Evolutionary conservation across 1,140 invertebrate genomes (phyloP), one percentile per base, ranked within the genome.

Genomic region (Diorhabda carinulata): DNA sequence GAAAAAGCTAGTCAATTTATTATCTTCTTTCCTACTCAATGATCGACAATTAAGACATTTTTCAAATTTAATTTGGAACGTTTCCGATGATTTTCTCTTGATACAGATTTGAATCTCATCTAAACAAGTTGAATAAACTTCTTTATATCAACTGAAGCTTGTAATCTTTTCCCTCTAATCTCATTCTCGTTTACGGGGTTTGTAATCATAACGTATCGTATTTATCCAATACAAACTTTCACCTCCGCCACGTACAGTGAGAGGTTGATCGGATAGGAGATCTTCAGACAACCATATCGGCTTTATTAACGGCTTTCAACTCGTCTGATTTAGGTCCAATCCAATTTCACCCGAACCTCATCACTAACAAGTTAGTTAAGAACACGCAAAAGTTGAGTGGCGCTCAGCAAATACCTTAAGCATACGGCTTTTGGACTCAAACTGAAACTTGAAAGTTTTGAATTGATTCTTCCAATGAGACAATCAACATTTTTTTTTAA

Each of bases 321-420:
- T 56, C 25, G 40, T 45, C 47, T 57, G 64, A 65, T 65, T 65
- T 65, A 57, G 64, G 52, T 65, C 52, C 56, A 42, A 65, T 65
- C 56, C 64, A 65, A 65, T 65, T 65, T 5, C 56, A 43, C 52
- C 8, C 10, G 45, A 63, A 64, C 45, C 45, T 64, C 52, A 56
- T 56, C 47, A 65, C 8, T 4, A n/a, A n/a, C 47, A n/a, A 52
- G 25, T 25, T 25, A 8, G 47, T n/a, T 52, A 52, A 52, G 47
- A 52, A 52, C 47, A 52, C 47, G n/a, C 47, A 52, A 52, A 52
- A 52, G 47, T 52, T 52, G 47, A 52, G 47, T n/a, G 47, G 47
- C 3, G 47, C 47, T 3, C 3, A 8, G 3, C 47, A 52, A 52
- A 52, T 52, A 52, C 47, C 47, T 52, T n/a, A 52, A 52, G 47